Evolutionary conservation across 2,888 invertebrate genomes (phyloP).

Genomic region (Itoplectis maculator): DNA sequence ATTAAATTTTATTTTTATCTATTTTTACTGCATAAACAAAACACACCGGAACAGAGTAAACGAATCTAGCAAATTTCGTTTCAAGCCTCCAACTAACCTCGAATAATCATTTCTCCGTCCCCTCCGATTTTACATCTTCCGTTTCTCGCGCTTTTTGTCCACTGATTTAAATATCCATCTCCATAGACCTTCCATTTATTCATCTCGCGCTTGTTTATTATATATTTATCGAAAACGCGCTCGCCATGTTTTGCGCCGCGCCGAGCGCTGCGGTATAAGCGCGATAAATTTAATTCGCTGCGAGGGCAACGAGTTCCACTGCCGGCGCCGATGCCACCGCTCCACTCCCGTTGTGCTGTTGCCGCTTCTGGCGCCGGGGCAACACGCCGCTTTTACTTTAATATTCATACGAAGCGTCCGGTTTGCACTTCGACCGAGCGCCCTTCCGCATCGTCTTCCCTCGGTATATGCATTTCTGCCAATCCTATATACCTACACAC

Average conservation of each 20-base stretch:
- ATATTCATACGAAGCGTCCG: conserved; percentile 70
- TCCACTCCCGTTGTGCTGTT: conserved; percentile 38
- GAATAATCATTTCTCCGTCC: background rate
- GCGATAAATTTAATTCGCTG: conserved; percentile 77
- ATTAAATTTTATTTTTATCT: too few species aligned
- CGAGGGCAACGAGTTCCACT: conserved; percentile 64
- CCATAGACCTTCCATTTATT: conserved; percentile 77
- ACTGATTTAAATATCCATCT: conserved; percentile 69
- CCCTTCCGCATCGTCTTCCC: conserved; percentile 7
- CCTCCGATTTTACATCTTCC: conserved; percentile 10
- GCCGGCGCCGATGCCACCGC: too few species aligned
- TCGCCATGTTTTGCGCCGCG: conserved; percentile 5
- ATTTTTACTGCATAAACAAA: too few species aligned
- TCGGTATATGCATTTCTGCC: conserved; percentile 4
- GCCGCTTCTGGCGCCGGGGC: conserved; percentile 38
- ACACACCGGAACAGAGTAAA: too few species aligned
- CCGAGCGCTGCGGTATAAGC: conserved; percentile 60
- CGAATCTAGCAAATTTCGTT: too few species aligned
- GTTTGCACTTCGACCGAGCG: conserved; percentile 38
- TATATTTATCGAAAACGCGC: conserved; percentile 77
- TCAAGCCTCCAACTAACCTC: background rate
- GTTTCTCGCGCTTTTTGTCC: background rate
- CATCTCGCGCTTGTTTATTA: conserved; percentile 75
- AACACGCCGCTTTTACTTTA: conserved; percentile 61
- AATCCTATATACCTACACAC: conserved; percentile 11